Conservation (phyloP, 2,797 vertebrate species). For the Halcyon chelicuti region DNA sequence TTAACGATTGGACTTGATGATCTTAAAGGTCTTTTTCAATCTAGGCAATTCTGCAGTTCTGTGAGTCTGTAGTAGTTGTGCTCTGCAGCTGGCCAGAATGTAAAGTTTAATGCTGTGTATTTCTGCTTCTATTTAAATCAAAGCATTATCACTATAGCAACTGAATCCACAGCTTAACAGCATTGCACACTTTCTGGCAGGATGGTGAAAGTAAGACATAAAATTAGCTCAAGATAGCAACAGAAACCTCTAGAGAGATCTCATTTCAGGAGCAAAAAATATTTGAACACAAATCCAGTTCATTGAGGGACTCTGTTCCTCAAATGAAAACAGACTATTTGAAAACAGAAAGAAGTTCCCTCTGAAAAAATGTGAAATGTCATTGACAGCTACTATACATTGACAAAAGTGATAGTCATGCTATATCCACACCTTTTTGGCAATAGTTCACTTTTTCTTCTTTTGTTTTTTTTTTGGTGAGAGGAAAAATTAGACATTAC, state of each 20-base stretch:
- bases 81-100: neutral
- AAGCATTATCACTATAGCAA: conserved; percentile 42
- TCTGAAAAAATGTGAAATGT: neutral
- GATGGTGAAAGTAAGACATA: neutral
- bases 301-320: neutral
- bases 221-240: conserved; percentile 25
- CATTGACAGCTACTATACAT: neutral
- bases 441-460: neutral
- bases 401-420: neutral
- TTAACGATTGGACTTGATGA: no score
- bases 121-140: conserved; percentile 33
- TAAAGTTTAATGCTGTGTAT: neutral
- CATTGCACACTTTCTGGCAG: neutral
- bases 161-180: conserved; percentile 3
- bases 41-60: no score
- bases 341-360: neutral
- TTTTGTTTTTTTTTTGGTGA: neutral
- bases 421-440: neutral
- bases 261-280: neutral
- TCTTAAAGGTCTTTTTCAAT: no score
- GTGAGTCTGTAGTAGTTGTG: neutral
- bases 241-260: neutral
- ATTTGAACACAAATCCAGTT: conserved; percentile 3
- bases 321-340: neutral
- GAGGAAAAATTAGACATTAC: neutral